Evolutionary conservation across 2,113 vertebrate genomes (phyloP), one percentile per base, ranked within the genome.

Genomic region (Rallus limicola): DNA sequence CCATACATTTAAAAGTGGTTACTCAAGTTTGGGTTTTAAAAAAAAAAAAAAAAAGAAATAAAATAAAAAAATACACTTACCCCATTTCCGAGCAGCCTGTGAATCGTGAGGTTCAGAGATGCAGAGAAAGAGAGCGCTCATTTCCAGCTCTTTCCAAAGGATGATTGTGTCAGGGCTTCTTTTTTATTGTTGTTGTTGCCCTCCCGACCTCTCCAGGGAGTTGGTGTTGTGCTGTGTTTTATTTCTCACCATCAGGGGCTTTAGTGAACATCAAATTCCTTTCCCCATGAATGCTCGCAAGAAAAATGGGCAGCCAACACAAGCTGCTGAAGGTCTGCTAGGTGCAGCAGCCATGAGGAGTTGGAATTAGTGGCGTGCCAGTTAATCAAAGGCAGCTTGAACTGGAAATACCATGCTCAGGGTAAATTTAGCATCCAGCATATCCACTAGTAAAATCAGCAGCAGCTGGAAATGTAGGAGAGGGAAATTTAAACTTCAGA

Each of bases 1-100:
- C 96, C 97, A 92, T 97, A 93, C 97, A 94, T 98, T 98, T 97
- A 97, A 95, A 97, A 88, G 97, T 10, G 95, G 97, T 98, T 98
- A 97, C 96, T 98, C 95, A 58, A 97, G 96, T 97, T 97, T 97
- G 96, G 95, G 97, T 48, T 48, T 46, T 87, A 8, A 36, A 36
- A 9, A 36, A 36, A 36, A 36, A 9, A 79, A 97, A 60, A 97
- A 97, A 42, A 42, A 52, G 85, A 11, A 9, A 46, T 46, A 9
- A 48, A 48, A 17, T 7, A 26, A 33, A 14, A 9, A 31, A 56
- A 33, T 13, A 53, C 94, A 95, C 92, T 98, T 97, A 96, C 96
- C 96, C 97, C 95, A 89, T 98, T 98, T 98, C 98, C 93, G 63
- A 98, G 98, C 98, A 98, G 97, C 46, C 97, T 91, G 97, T 86